These are phyloP conservation scores for Deroplatys truncata DNA, from an alignment of 2,888 invertebrate genomes.

Conservation along the genomic window DNA sequence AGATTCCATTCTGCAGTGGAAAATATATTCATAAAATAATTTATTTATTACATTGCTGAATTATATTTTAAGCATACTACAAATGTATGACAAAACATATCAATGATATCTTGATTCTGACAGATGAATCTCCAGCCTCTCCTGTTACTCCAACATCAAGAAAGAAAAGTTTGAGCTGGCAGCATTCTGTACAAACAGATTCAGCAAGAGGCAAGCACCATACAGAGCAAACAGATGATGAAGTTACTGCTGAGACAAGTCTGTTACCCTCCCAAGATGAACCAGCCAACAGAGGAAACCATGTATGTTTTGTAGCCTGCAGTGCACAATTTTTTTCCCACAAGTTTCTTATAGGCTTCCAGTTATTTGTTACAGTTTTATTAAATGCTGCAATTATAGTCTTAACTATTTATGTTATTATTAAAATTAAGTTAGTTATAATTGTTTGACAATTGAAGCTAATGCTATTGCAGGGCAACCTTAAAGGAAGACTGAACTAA, in stretches of 20 bases:
- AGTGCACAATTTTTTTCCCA: no score
- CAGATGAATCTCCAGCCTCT: neutral
- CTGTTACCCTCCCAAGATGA: slow-evolving; percentile 36
- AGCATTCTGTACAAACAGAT: slow-evolving; percentile 24
- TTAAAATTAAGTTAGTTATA: no score
- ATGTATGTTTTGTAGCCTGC: neutral
- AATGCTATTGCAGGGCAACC: no score
- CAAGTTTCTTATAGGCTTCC: neutral
- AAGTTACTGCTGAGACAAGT: slow-evolving; percentile 43
- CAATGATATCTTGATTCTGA: neutral
- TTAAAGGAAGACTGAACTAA: no score
- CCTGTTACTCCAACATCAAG: neutral
- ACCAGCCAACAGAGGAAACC: neutral
- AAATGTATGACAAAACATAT: no score
- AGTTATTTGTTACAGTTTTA: neutral
- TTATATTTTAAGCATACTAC: no score
- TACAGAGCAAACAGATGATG: slow-evolving; percentile 37
- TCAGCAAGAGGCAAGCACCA: slow-evolving; percentile 31
- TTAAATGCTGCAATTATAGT: neutral
- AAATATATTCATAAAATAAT: no score
- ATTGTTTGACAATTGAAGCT: no score
- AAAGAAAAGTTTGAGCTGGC: slow-evolving; percentile 48
- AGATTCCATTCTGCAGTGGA: no score
- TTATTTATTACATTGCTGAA: no score
- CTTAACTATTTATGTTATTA: neutral